A percentile compares a stretch with the other conserved stretches of the same genome.
Conservation (phyloP, 92 coral and sea anemone genomes). For the Zoanthus sansibaricus region DNA sequence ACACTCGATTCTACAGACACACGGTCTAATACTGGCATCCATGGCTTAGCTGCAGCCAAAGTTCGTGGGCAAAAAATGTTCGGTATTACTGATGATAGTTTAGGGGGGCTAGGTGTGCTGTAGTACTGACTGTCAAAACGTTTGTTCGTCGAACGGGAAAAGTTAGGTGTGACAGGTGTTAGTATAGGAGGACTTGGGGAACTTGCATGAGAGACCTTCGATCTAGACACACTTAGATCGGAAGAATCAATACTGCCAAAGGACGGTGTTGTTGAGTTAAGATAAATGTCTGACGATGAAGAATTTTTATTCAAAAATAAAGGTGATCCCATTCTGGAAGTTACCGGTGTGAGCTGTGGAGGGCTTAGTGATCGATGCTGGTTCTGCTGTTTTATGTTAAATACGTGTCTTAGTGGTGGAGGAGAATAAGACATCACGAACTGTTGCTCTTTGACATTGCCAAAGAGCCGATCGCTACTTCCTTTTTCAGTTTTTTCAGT, state of each 20-base stretch:
- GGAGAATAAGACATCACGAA: not conserved
- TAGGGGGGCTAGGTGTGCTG: conserved; percentile 33
- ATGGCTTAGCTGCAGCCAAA: not conserved
- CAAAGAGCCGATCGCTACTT: not conserved
- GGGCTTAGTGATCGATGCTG: conserved; percentile 4
- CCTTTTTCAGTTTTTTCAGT: not conserved
- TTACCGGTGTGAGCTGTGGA: conserved; percentile 39
- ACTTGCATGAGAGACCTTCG: not conserved
- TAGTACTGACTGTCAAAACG: not conserved
- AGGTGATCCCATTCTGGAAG: conserved; percentile 12
- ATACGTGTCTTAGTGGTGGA: conserved; percentile 27
- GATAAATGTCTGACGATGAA: not conserved
- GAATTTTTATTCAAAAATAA: not conserved
- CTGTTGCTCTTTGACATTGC: not conserved
- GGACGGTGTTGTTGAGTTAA: not conserved
- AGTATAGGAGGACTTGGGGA: conserved; percentile 32
- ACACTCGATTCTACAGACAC: conserved; percentile 1
- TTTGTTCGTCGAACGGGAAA: not conserved
- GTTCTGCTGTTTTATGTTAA: conserved; percentile 7
- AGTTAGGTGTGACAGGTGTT: conserved; percentile 17
- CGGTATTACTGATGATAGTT: not conserved
- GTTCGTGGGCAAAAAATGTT: conserved; percentile 5
- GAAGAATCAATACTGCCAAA: not conserved
- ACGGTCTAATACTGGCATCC: conserved; percentile 43
- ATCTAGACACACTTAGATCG: not conserved